Base-by-base conservation (phyloP, 2,113 vertebrate genomes). In the Trematomus loennbergii region DNA sequence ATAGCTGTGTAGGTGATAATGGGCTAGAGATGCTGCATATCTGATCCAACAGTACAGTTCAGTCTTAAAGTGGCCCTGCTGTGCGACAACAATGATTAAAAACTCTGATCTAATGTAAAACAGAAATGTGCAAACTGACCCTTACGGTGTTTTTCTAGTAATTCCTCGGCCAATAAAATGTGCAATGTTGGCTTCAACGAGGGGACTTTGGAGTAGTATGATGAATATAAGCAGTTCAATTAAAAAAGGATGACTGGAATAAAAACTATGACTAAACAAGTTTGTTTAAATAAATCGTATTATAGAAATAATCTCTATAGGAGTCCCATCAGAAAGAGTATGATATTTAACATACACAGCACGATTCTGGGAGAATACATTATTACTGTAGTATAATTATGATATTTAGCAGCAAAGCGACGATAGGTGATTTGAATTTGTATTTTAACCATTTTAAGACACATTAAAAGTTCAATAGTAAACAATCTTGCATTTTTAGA, bases 1-100 rank as follows among this genome's bases (percentile, higher is more conserved):
- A 22, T 65, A 49, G 22, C 53, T 75, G 45, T 52, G 52, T 17
- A 33, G 53, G 63, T 73, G 60, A 82, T 49, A 0, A 15, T 25
- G 0, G 5, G 8, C 12, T 9, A 9, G 22, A 70, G 55, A 72
- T 72, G 62, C 33, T 67, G 29, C 13, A 64, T n/a, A 36, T 60
- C 5, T 10, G 50, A 65, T 71, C 9, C 18, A 49, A 11, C 40
- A 40, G 36, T 8, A 40, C 36, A 40, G 36, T 40, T 40, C 36
- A 8, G 36, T 60, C 1, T 16, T 20, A 10, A 20, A 20, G 0
- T 16, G 46, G 25, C 16, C 16, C 1, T 49, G 15, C 54, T n/a
- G 22, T 7, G 54, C 7, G 10, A 29, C 2, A 2, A 59, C 17
- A 59, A 15, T 6, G 12, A 61, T 22, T 8, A 43, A 59, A 12